Conservation (phyloP, 2,797 vertebrate species). For the Acanthopagrus latus region DNA sequence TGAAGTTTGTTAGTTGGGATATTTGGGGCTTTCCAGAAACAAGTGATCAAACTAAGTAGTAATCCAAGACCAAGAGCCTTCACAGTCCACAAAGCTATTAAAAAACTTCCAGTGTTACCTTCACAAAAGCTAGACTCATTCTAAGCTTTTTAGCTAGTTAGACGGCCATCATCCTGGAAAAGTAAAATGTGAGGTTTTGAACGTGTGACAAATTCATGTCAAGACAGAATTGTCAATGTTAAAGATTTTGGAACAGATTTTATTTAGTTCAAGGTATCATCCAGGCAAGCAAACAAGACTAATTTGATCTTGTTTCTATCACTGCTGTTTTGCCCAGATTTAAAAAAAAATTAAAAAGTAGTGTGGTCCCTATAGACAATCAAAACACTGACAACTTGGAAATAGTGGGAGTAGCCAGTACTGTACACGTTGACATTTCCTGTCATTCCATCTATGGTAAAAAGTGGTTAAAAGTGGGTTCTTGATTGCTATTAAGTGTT, state of each 20-base stretch:
- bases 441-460: conserved; percentile 33
- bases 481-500: conserved; percentile 16
- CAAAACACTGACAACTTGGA: conserved; percentile 54
- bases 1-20: neutral
- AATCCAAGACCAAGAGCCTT: conserved; percentile 8
- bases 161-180: conserved; percentile 47
- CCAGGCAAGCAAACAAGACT: neutral
- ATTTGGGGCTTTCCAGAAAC: conserved; percentile 25
- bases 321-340: conserved; percentile 9
- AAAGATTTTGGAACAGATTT: conserved; percentile 3
- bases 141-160: conserved; percentile 38
- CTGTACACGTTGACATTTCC: conserved; percentile 53
- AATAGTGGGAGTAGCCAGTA: conserved; percentile 37
- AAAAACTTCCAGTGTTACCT: neutral
- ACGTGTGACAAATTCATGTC: conserved; percentile 1
- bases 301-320: neutral
- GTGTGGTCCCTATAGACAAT: conserved; percentile 74
- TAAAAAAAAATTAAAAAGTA: conserved; percentile 8
- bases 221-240: neutral
- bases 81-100: neutral
- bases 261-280: neutral
- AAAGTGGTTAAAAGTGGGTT: conserved; percentile 33
- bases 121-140: neutral
- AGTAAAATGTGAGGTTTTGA: neutral
- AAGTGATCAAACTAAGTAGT: neutral